Evolutionary conservation across 2,113 vertebrate genomes (phyloP).

Genomic region (Lampris incognitus): DNA sequence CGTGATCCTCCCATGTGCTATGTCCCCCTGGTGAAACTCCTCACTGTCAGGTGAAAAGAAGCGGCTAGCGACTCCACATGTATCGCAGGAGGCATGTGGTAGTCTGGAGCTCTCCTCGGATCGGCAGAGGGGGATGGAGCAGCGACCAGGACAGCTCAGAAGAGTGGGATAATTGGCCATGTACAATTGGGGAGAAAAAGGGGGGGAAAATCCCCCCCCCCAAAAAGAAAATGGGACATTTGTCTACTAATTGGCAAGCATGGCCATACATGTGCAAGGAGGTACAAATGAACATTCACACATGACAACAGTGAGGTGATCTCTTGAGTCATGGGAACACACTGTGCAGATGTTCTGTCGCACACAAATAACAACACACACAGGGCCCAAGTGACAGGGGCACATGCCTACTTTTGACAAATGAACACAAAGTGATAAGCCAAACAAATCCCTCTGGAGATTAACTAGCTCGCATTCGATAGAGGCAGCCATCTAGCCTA

Average conservation of each 20-base stretch:
- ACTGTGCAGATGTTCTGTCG: conserved; percentile 24
- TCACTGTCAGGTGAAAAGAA: too few relatives aligned
- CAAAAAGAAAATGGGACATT: neutral
- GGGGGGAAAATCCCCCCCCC: too few relatives aligned
- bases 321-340: conserved; percentile 2
- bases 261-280: neutral
- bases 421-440: conserved; percentile 44
- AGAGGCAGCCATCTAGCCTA: conserved; percentile 19
- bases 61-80: too few relatives aligned
- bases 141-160: too few relatives aligned
- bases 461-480: conserved; percentile 26
- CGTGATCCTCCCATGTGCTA: too few relatives aligned
- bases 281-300: neutral
- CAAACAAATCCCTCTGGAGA: conserved; percentile 41
- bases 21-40: too few relatives aligned
- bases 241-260: neutral
- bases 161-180: too few relatives aligned
- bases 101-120: too few relatives aligned
- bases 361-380: conserved; percentile 44
- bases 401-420: conserved; percentile 39
- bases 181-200: too few relatives aligned
- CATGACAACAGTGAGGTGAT: conserved; percentile 2
- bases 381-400: conserved; percentile 21
- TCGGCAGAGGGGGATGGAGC: too few relatives aligned
- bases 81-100: too few relatives aligned